Conservation (phyloP, 2,797 vertebrate genomes). For the Oreonectes daqikongensis region DNA sequence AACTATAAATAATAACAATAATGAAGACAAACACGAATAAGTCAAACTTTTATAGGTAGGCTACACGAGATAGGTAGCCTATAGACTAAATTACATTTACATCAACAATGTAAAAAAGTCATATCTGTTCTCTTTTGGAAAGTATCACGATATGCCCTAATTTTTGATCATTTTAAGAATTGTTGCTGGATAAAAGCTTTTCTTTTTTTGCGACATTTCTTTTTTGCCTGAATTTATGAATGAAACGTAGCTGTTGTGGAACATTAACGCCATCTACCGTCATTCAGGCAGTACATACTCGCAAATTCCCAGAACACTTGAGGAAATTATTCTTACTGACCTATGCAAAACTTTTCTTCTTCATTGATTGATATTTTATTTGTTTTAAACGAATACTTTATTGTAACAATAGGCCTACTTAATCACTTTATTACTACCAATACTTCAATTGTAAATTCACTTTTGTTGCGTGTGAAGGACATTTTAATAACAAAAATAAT, state of each 20-base stretch:
- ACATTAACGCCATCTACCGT: conserved; percentile 41
- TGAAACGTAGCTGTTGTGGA: conserved; percentile 4
- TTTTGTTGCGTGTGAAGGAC: too few relatives aligned
- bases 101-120: too few relatives aligned
- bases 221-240: neutral
- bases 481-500: too few relatives aligned
- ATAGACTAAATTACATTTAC: too few relatives aligned
- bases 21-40: neutral
- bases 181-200: neutral
- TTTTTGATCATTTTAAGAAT: neutral
- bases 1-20: neutral
- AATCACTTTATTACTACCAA: too few relatives aligned
- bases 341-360: too few relatives aligned
- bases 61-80: too few relatives aligned
- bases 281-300: neutral
- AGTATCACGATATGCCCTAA: neutral
- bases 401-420: too few relatives aligned
- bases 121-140: neutral
- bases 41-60: neutral
- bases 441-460: too few relatives aligned
- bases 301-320: neutral
- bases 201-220: neutral
- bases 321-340: too few relatives aligned
- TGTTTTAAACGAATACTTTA: too few relatives aligned
- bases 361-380: too few relatives aligned